Base-by-base conservation (phyloP, 1,140 invertebrate genomes). In the Matsumurasca onukii region DNA sequence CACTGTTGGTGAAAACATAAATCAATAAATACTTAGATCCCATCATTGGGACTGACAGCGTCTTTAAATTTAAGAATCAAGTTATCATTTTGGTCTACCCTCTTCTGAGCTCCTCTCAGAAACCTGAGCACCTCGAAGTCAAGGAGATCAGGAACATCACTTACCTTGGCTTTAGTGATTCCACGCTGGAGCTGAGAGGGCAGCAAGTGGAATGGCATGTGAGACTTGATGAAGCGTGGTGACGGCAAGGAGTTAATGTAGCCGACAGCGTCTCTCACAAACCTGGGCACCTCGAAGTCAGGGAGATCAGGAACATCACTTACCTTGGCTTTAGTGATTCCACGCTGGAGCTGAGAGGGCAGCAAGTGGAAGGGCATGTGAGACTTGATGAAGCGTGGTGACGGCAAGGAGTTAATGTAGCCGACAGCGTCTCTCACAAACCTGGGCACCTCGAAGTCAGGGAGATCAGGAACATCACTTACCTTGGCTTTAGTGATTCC, bases 181-280 rank as follows among this genome's bases (percentile, higher is more conserved):
- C 80, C 78, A 24, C 74, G 78, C 75, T 81, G 80, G 25, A 88
- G 76, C 73, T 86, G 80, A 2, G 79, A 78, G 0, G 90, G 89
- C 34, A 92, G 75, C 2, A 91, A 75, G 51, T 82, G 79, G n/a
- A 51, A 20, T 5, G 49, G 49, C 31, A 66, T 39, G 78, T 92
- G 91, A 1, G 86, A 86, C 74, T 90, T 90, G 3, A 91, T 85
- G 22, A 85, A 84, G 48, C 88, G 77, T 1, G 87, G 86, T 31
- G 82, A 77, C 1, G 77, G 63, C 13, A 79, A 30, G 9, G 79
- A 72, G 13, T 76, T 68, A 17, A 81, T 77, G 48, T 75, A 80
- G 13, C 76, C 71, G 0, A 84, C 78, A 13, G 82, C 83, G 67
- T 84, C 76, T n/a, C 73, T 72, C 0, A 80, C 76, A n/a, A 78